Evolutionary conservation across 2,113 vertebrate species (phyloP), one percentile per base, ranked within the genome.

Genomic region (Nanorana parkeri): DNA sequence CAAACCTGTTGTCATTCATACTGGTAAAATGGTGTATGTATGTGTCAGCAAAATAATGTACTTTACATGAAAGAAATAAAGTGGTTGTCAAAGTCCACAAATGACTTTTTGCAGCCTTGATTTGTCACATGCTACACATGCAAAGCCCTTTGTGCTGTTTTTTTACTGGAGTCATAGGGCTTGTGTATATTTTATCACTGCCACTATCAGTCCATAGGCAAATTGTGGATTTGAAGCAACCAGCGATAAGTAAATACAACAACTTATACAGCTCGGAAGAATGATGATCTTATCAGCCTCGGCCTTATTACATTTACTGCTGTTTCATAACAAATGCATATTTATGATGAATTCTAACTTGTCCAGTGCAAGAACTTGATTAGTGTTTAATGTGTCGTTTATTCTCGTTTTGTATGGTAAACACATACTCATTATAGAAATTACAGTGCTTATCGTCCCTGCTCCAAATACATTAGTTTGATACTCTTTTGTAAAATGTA

Each of bases 401-500:
- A 66, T 52, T 75, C 80, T 74, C 66, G 80, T 63, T 66, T 81
- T 74, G 68, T 81, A 63, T 75, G 60, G 71, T 68, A 36, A 82
- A 76, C 71, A 54, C 64, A 76, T 82, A 71, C 80, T 82, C 72
- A 82, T 82, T 82, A 76, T 58, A 82, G 80, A 82, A 82, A 82
- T 82, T 58, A 75, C 80, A 51, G 28, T 75, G 64, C 72, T 82
- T 82, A 58, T 82, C 71, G 68, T 67, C 54, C 21, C 54, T 66
- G 51, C 71, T 81, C 69, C 80, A 82, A 68, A 75, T 28, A 65
- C 71, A 75, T 82, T 75, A n/a, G 60, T 76, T 76, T 68, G 54
- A 67, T 67, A 20, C 1, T 58, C 52, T 68, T 75, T 82, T 66
- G 19, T 78, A 78, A 67, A 67, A 78, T 55, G 16, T 68, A 60